Conservation (phyloP, 1,140 invertebrate species). For the Ceratitis capitata region DNA sequence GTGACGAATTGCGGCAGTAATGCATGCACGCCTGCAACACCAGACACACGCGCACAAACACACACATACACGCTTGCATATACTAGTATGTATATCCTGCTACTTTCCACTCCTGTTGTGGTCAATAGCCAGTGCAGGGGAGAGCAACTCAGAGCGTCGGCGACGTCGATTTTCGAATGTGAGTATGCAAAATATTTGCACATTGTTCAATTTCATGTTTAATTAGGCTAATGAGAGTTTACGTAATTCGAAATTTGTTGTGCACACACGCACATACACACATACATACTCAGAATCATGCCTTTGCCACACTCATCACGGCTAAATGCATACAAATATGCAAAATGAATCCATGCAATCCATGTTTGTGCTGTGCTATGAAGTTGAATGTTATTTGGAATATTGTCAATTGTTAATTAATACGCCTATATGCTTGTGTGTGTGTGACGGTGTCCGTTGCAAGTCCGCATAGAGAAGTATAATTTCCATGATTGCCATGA, state of each 20-base stretch:
- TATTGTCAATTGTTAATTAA: conserved; percentile 31
- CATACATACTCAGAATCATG: not conserved
- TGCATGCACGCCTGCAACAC: not conserved
- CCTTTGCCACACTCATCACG: not conserved
- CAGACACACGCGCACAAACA: not conserved
- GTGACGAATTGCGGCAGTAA: conserved; percentile 36
- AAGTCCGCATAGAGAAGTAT: not conserved
- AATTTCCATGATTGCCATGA: not conserved
- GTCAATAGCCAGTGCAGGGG: no score
- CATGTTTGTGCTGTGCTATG: not conserved
- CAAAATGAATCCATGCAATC: not conserved
- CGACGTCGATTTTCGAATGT: conserved; percentile 7
- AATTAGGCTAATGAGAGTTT: conserved; percentile 47
- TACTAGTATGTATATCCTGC: not conserved
- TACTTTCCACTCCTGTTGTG: not conserved
- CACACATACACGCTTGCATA: not conserved
- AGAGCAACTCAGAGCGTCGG: no score
- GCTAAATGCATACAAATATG: conserved; percentile 5
- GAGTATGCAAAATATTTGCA: conserved; percentile 42
- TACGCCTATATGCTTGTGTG: not conserved
- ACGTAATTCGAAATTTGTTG: conserved; percentile 40
- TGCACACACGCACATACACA: not conserved
- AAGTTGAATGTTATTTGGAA: conserved; percentile 19
- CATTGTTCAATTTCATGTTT: conserved; percentile 46
- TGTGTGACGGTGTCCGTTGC: not conserved